phyloP scores from a whole-genome alignment of 2,797 vertebrate species.

The Bryconaethiops microstoma region DNA sequence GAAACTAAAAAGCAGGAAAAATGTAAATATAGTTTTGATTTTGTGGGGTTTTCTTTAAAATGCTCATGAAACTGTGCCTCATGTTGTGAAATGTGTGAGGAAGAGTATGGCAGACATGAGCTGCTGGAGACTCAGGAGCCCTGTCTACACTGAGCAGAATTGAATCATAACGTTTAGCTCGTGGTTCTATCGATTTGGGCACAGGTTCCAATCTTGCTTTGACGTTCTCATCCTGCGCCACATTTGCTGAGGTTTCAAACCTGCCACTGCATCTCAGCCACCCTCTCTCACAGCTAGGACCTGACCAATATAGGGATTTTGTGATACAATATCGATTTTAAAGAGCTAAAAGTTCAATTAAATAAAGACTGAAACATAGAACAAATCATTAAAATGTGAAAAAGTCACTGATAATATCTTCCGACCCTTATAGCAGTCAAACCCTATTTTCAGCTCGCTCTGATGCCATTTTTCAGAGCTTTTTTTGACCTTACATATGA shows the following conservation, averaged over 20 bases:
- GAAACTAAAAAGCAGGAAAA: neutral
- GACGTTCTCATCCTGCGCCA: neutral
- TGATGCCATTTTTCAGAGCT: neutral
- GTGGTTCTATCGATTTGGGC: conserved; percentile 23
- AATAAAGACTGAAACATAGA: neutral
- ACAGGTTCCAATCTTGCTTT: conserved; percentile 8
- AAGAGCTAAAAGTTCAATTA: neutral
- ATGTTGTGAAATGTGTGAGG: neutral
- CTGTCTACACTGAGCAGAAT: conserved; percentile 24
- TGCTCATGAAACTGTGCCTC: neutral
- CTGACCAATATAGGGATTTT: neutral
- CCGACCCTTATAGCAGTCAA: neutral
- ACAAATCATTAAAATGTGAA: neutral
- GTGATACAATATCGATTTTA: neutral
- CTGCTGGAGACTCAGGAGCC: conserved; percentile 9
- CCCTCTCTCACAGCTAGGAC: neutral
- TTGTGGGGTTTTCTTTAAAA: neutral
- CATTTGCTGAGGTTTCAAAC: neutral
- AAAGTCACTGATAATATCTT: neutral
- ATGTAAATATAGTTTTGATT: no score
- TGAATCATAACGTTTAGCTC: conserved; percentile 47
- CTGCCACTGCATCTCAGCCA: neutral
- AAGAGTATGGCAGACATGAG: neutral
- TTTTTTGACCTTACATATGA: neutral
- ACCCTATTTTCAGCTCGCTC: neutral